Evolutionary conservation across 2,113 vertebrate species (phyloP), one percentile per base, ranked within the genome.

Genomic region (Neodontobutis hainanensis): DNA sequence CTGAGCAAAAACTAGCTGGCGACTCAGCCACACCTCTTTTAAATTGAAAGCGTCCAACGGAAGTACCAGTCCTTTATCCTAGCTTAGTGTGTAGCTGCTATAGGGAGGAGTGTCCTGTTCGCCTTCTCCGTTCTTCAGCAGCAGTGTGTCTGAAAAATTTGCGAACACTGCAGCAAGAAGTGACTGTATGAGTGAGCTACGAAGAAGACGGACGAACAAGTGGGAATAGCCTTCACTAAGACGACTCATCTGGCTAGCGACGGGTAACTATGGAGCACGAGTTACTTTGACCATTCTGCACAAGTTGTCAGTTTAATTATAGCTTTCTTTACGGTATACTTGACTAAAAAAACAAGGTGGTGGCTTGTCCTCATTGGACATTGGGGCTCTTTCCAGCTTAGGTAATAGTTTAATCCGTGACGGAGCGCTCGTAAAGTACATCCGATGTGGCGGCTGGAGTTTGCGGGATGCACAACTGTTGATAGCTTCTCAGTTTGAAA

Each of bases 141-240:
- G 68, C 61, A 52, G 44, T 12, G 61, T 63, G 79, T 61, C 70
- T 42, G 80, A 73, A 68, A 81, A 84, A 85, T 84, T 72, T 85
- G 84, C 78, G 63, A 82, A 68, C 72, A 87, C 88, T 87, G 90
- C 88, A 87, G 84, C 61, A 84, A 87, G 86, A 82, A 87, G 73
- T 67, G 65, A 40, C 65, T 47, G 59, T 48, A 14, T 42, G 61
- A 42, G 66, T 56, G 73, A 67, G 77, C 58, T 74, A 67, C 75
- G 73, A 57, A 7, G 61, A 36, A 61, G 68, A 67, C 38, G 32
- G 62, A 59, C 35, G 55, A 46, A 35, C 64, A n/a, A 78, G 42
- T 71, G 42, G n/a, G 64, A 57, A 74, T 58, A 71, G 27, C 56
- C 49, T 61, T 2, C 15, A 51, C 34, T 36, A 69, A 69, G n/a